These are phyloP conservation scores for Eutolmus rufibarbis DNA, from an alignment of 2,888 invertebrate species.

Conservation along the genomic window DNA sequence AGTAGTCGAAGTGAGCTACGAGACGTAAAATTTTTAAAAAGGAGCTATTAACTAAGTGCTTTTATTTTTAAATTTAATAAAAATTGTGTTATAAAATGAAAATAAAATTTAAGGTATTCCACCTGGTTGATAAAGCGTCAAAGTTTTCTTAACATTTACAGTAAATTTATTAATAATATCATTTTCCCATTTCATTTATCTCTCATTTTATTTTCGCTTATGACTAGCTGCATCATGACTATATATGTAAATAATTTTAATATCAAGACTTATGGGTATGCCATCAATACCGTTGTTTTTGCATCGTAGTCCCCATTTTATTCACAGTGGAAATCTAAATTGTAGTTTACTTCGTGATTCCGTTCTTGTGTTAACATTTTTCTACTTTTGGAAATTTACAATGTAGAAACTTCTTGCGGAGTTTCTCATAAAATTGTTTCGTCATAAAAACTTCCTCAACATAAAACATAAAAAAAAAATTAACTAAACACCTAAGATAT, in stretches of 20 bases:
- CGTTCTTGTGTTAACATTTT: slow-evolving; percentile 24
- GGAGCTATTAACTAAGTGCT: too few relatives aligned
- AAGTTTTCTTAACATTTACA: slow-evolving; percentile 38
- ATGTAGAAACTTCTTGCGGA: background rate
- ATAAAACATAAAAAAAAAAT: background rate
- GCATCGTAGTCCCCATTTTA: background rate
- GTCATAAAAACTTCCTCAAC: background rate
- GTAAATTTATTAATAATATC: slow-evolving; percentile 8
- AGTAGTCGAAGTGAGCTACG: background rate
- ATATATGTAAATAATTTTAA: background rate
- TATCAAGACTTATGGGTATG: background rate
- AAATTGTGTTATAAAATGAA: background rate
- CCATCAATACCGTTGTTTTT: background rate
- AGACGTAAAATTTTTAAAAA: background rate
- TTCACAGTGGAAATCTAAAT: background rate
- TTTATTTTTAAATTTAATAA: background rate
- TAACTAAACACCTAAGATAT: background rate
- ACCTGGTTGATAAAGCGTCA: slow-evolving; percentile 42
- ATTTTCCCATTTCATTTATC: slow-evolving; percentile 9
- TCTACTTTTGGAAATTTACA: background rate
- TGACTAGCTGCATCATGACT: background rate
- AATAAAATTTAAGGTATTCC: background rate
- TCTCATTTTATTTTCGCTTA: slow-evolving; percentile 7
- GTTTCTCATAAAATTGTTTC: background rate
- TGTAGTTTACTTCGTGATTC: background rate